Evolutionary conservation across 2,888 invertebrate species (phyloP), one percentile per base, ranked within the genome.

Genomic region (Tortricodes alternella): DNA sequence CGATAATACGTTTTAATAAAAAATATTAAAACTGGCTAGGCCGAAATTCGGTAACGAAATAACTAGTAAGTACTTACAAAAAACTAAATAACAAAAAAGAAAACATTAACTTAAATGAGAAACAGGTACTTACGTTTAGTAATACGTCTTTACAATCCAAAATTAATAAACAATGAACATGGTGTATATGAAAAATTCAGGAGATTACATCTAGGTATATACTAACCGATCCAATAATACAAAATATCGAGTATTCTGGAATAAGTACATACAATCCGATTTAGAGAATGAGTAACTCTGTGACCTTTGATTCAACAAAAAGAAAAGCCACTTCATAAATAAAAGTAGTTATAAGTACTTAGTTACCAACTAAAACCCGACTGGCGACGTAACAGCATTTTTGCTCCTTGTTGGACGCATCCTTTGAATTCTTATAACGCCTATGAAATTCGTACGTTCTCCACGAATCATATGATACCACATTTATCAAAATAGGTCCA

Each of bases 201-300:
- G 61, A 63, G 63, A 59, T 59, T 58, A 62, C 57, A 60, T 66
- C 65, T 62, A 67, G n/a, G n/a, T n/a, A n/a, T 51, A 50, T 38
- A 53, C 44, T 32, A 53, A 52, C 41, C 35, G 32, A 55, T 27
- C 13, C 43, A 51, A 52, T 38, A 48, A 55, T 51, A 59, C 13
- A 46, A 39, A 24, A 43, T 23, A 19, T n/a, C 19, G 38, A 49
- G 48, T 43, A 50, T 44, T 23, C 52, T 24, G 15, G 24, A 58
- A 39, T 41, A 57, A 49, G 48, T 59, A 59, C 29, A 41, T 46
- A 43, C 24, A 59, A 39, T 49, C 23, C 23, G 24, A 19, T 46
- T 29, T 27, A 9, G 18, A 46, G 21, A 21, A 46, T 21, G 46
- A 49, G 29, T 29, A 29, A 29, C 29, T 29, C 11, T 11, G 29